Percentiles rank a stretch among this genome's conserved stretches.
Conservation (phyloP, 2,113 vertebrate genomes). For the Herpetotheres cachinnans region DNA sequence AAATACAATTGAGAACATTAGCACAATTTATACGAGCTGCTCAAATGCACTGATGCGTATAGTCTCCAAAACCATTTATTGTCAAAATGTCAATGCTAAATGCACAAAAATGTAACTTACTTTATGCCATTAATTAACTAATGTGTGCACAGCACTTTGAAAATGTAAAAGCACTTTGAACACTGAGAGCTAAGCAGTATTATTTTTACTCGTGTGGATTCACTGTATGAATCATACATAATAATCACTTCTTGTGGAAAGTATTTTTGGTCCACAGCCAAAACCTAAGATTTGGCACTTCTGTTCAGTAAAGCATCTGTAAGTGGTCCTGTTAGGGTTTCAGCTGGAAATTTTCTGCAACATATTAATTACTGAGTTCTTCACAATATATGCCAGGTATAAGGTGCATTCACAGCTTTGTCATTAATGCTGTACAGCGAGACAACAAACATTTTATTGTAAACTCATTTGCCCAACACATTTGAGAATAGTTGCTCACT, state of each 20-base stretch:
- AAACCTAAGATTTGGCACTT: constrained; percentile 35
- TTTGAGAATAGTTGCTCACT: neutral
- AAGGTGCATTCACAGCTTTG: neutral
- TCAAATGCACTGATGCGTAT: constrained; percentile 29
- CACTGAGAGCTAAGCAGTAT: constrained; percentile 27
- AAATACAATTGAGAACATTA: constrained; percentile 44
- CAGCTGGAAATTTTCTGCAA: constrained; percentile 12
- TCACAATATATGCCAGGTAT: neutral
- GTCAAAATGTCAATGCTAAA: constrained; percentile 51
- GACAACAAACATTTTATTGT: neutral
- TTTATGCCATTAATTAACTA: constrained; percentile 59
- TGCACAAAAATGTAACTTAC: constrained; percentile 51
- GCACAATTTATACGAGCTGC: constrained; percentile 45
- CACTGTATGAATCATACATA: constrained; percentile 41
- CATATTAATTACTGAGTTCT: neutral
- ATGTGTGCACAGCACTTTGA: constrained; percentile 48
- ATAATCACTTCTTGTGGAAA: constrained; percentile 31
- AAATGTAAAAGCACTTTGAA: constrained; percentile 52
- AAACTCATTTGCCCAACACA: neutral
- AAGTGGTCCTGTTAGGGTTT: neutral
- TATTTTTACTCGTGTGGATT: constrained; percentile 40
- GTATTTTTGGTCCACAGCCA: constrained; percentile 34
- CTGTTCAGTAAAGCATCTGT: neutral
- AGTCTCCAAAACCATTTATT: constrained; percentile 50
- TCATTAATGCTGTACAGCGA: neutral